Conservation (phyloP, 2,888 invertebrate genomes). For the Diarsia mendica region DNA sequence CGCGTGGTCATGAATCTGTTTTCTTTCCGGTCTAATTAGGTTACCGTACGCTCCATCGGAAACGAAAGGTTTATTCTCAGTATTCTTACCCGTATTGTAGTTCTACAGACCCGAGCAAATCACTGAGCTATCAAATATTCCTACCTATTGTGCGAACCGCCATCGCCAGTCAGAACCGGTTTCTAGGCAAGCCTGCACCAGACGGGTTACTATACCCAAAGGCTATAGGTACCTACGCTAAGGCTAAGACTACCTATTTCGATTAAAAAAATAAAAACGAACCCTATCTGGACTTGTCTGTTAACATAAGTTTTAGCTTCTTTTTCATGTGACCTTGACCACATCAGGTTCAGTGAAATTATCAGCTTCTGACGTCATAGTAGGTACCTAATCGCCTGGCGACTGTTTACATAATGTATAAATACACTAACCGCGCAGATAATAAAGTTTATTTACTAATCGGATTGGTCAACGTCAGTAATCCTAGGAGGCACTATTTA, state of each 20-base stretch:
- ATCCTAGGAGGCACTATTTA: neutral
- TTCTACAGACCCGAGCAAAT: neutral
- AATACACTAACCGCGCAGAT: slow-evolving; percentile 5
- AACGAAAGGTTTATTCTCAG: too few species aligned
- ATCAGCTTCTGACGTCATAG: slow-evolving; percentile 16
- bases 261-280: neutral
- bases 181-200: neutral
- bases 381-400: slow-evolving; percentile 14
- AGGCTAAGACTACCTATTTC: neutral
- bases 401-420: slow-evolving; percentile 14
- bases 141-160: neutral
- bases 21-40: neutral
- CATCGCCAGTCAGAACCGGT: neutral
- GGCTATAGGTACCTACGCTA: too few species aligned
- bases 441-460: slow-evolving; percentile 9
- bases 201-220: neutral
- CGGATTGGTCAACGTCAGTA: neutral
- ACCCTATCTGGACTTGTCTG: neutral
- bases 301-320: neutral
- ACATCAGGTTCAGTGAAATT: neutral
- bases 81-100: too few species aligned
- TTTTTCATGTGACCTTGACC: slow-evolving; percentile 2
- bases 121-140: neutral
- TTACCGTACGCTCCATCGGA: too few species aligned
- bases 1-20: neutral